Percentiles rank a stretch among this genome's conserved stretches.
phyloP scores from a whole-genome alignment of 2,113 vertebrate species.

The Falco punctatus region DNA sequence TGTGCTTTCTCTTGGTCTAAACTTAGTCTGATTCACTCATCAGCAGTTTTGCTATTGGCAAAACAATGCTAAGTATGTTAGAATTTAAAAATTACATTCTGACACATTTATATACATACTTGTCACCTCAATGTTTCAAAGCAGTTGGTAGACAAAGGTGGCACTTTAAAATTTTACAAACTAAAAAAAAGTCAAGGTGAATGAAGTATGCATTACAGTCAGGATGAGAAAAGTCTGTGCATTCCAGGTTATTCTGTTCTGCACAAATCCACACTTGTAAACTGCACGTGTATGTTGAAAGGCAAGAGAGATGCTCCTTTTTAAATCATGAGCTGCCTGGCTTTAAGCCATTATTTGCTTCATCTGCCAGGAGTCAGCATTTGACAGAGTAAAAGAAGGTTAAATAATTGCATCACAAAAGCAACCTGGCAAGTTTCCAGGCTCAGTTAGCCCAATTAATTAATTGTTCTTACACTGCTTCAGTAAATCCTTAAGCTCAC shows the following conservation, averaged over 20 bases:
- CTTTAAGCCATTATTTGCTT: not conserved
- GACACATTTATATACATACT: not conserved
- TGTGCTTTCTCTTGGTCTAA: not conserved
- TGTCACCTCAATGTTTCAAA: not conserved
- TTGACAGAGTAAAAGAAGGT: not conserved
- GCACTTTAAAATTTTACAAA: not conserved
- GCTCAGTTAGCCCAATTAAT: not conserved
- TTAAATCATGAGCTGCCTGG: not conserved
- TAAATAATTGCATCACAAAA: not conserved
- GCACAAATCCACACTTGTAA: not conserved
- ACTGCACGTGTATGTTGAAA: fast-evolving
- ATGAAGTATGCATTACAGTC: not conserved
- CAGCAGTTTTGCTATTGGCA: not conserved
- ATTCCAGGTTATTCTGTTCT: not conserved
- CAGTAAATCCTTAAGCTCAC: not conserved
- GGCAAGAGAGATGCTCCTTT: not conserved
- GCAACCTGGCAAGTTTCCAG: not conserved
- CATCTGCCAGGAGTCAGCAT: not conserved
- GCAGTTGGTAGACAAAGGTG: not conserved
- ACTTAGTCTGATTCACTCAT: not conserved
- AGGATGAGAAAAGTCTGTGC: not conserved
- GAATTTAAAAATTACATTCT: not conserved
- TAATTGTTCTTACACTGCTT: not conserved
- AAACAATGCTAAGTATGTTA: not conserved
- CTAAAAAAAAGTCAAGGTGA: not conserved